A percentile compares a stretch with the other conserved stretches of the same genome.
Evolutionary conservation across 1,140 invertebrate genomes (phyloP).

Genomic region (Nasonia giraulti): DNA sequence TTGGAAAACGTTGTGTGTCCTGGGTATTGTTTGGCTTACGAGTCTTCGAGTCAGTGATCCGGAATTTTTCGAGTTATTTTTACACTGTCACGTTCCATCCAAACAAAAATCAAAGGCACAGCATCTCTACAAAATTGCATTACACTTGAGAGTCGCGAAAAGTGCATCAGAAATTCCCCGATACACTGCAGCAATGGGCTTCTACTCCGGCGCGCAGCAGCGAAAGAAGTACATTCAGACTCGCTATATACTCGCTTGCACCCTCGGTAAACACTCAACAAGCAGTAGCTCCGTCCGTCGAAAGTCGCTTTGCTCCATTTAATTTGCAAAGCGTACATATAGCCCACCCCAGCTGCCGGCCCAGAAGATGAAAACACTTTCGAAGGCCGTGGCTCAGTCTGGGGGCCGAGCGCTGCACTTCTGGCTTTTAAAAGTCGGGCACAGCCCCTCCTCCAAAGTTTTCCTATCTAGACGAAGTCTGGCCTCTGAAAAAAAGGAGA

Average conservation of each 20-base stretch:
- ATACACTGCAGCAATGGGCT: too few species aligned
- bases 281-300: not conserved
- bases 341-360: not conserved
- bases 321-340: conserved; percentile 27
- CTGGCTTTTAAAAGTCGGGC: conserved; percentile 43
- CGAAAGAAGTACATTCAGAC: not conserved
- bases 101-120: too few species aligned
- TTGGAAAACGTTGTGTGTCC: too few species aligned
- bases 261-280: not conserved
- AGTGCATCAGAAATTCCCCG: too few species aligned
- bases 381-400: not conserved
- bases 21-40: too few species aligned
- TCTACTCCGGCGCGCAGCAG: too few species aligned
- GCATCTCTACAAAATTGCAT: too few species aligned
- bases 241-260: not conserved
- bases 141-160: too few species aligned
- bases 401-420: conserved; percentile 13
- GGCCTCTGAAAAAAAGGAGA: not conserved
- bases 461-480: conserved; percentile 38
- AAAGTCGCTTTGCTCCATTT: conserved; percentile 30
- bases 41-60: too few species aligned
- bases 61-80: too few species aligned
- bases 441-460: conserved; percentile 21
- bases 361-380: conserved; percentile 44
- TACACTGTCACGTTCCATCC: too few species aligned